Percentiles rank a stretch among this genome's conserved stretches.
Conservation (phyloP, 2,797 vertebrate species). For the Nannoperca australis region DNA sequence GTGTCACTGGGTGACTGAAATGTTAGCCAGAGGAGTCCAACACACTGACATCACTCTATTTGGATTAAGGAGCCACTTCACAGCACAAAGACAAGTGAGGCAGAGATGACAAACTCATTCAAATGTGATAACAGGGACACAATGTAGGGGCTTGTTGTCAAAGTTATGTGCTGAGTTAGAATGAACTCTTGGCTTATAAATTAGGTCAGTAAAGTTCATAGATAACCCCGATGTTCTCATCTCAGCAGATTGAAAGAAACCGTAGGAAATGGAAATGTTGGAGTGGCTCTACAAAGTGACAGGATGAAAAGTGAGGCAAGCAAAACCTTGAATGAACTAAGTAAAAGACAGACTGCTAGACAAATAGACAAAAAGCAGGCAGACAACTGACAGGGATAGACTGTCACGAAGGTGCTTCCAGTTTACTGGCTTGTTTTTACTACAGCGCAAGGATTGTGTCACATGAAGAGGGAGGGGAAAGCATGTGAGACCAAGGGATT, state of each 20-base stretch:
- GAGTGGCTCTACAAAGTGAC: background rate
- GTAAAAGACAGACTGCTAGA: constrained; percentile 2
- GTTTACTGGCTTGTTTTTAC: constrained; percentile 63
- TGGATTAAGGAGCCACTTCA: constrained; percentile 46
- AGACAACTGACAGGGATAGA: constrained; percentile 3
- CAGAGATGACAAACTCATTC: constrained; percentile 39
- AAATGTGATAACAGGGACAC: constrained; percentile 39
- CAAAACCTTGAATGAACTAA: background rate
- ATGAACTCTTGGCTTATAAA: constrained; percentile 34
- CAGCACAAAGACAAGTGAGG: constrained; percentile 31
- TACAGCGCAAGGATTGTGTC: constrained; percentile 47
- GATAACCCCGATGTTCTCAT: constrained; percentile 17
- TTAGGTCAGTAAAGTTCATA: constrained; percentile 19
- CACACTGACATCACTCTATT: constrained; percentile 27
- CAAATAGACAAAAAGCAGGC: constrained; percentile 15
- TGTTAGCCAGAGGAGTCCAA: constrained; percentile 21
- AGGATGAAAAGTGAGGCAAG: constrained; percentile 20
- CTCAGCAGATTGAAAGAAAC: background rate
- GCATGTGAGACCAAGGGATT: constrained; percentile 39
- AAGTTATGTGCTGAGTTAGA: constrained; percentile 36
- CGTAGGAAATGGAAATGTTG: background rate
- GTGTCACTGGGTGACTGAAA: constrained; percentile 7
- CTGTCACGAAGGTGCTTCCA: constrained; percentile 26
- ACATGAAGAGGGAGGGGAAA: constrained; percentile 55
- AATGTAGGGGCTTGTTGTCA: constrained; percentile 34